Conservation (phyloP, 64 coral and sea anemone genomes). For the Orbicella faveolata region DNA sequence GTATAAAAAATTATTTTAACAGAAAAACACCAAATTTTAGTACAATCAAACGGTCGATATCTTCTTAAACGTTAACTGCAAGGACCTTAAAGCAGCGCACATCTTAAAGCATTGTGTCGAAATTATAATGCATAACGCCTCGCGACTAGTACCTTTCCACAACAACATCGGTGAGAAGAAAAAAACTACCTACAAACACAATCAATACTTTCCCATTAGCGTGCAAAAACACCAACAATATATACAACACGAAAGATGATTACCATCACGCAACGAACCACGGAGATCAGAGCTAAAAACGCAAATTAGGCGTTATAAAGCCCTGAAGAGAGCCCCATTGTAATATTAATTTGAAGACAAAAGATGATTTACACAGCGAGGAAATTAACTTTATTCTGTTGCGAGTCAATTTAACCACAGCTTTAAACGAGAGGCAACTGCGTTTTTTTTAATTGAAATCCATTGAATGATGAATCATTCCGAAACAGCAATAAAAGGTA, state of each 20-base stretch:
- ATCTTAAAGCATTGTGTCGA: too few relatives aligned
- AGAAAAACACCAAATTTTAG: too few relatives aligned
- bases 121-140: not conserved
- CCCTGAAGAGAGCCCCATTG: not conserved
- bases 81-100: too few relatives aligned
- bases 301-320: not conserved
- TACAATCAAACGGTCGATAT: too few relatives aligned
- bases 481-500: not conserved
- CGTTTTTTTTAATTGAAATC: not conserved
- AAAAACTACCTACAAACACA: not conserved
- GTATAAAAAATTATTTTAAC: too few relatives aligned
- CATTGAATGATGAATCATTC: not conserved
- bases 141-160: not conserved
- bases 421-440: not conserved
- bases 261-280: constrained; percentile 9
- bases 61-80: too few relatives aligned
- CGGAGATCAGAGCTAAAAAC: not conserved
- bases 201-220: not conserved
- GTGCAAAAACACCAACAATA: constrained; percentile 18
- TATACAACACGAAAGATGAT: constrained; percentile 2
- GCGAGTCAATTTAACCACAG: not conserved
- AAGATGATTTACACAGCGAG: not conserved
- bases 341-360: not conserved
- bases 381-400: not conserved
- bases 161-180: not conserved